Evolutionary conservation across 2,888 invertebrate genomes (phyloP).

Genomic region (Octodonta nipae): DNA sequence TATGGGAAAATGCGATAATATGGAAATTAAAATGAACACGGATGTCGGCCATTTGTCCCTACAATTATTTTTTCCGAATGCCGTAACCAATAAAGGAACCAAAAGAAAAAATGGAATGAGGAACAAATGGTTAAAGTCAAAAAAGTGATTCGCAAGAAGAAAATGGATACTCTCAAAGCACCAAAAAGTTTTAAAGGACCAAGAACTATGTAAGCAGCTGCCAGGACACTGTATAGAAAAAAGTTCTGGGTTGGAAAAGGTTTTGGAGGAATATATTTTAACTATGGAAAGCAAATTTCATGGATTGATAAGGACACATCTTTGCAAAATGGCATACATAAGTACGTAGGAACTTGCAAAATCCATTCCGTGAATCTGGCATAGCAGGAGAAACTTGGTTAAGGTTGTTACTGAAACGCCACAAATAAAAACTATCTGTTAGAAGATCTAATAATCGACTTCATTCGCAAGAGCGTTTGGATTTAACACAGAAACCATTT

Average conservation of each 20-base stretch:
- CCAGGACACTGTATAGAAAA: constrained; percentile 3
- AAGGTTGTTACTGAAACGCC: constrained; percentile 3
- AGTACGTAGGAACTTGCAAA: constrained; percentile 2
- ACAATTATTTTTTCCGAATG: too few relatives aligned
- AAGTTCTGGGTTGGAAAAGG: constrained; percentile 1
- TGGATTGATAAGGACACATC: constrained; percentile 1
- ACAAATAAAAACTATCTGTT: constrained; percentile 2
- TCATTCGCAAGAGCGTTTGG: constrained; percentile 8
- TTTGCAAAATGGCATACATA: neutral
- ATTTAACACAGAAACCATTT: constrained; percentile 6
- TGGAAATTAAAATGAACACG: too few relatives aligned
- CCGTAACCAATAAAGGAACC: too few relatives aligned
- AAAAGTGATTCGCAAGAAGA: constrained; percentile 5
- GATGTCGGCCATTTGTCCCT: too few relatives aligned
- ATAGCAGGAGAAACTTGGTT: constrained; percentile 3
- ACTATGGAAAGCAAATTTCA: constrained; percentile 3
- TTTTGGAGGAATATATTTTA: constrained; percentile 2
- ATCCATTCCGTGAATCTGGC: constrained; percentile 3
- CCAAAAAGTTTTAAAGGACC: constrained; percentile 3
- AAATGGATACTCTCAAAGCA: constrained; percentile 7
- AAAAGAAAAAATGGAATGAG: too few relatives aligned
- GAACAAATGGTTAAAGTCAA: too few relatives aligned
- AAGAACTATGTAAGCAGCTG: constrained; percentile 5
- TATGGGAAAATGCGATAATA: too few relatives aligned
- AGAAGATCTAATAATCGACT: constrained; percentile 2